These are phyloP conservation scores for Leptura quadrifasciata DNA, from an alignment of 2,888 invertebrate species.

Conservation along the genomic window DNA sequence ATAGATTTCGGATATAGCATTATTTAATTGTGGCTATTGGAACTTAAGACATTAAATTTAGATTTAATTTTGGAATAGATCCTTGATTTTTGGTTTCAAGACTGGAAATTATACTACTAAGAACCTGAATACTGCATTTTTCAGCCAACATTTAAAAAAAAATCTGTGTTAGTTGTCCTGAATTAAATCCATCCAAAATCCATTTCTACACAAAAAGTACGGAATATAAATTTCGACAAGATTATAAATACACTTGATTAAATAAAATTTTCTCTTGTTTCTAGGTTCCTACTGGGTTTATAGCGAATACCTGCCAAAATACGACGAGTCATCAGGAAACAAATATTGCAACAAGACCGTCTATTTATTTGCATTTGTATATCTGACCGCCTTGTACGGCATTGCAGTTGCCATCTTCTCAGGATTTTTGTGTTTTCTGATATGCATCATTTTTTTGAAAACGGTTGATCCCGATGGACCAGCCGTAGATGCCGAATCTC, in stretches of 20 bases:
- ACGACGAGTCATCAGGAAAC: conserved; percentile 52
- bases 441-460: conserved; percentile 58
- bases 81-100: no score
- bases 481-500: conserved; percentile 49
- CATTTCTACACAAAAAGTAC: no score
- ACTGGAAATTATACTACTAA: no score
- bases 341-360: conserved; percentile 67
- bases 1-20: no score
- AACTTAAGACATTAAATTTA: no score
- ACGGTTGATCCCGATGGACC: conserved; percentile 29
- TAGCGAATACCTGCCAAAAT: conserved; percentile 68
- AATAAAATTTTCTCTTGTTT: conserved; percentile 51
- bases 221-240: neutral
- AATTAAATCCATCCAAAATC: no score
- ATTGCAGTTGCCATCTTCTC: conserved; percentile 50
- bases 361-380: conserved; percentile 66
- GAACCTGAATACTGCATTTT: no score
- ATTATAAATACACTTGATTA: neutral
- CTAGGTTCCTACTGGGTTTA: conserved; percentile 68
- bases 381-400: conserved; percentile 59
- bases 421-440: conserved; percentile 62
- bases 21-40: no score
- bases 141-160: no score
- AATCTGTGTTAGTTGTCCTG: no score
- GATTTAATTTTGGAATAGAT: no score